Conservation (phyloP, 2,888 invertebrate genomes). For the Melipona beecheii region DNA sequence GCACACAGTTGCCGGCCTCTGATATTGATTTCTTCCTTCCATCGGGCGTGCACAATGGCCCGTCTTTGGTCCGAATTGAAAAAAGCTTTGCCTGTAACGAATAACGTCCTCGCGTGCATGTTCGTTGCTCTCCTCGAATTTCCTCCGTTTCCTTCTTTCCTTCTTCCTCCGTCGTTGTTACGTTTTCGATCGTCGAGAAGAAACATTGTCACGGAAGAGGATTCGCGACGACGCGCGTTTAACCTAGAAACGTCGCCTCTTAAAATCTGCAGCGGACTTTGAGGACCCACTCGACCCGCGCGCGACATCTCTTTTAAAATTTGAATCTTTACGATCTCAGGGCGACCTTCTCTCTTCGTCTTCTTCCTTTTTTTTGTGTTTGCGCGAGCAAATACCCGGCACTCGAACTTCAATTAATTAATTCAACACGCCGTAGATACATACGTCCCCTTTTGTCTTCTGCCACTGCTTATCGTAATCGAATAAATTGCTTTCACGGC, state of each 20-base stretch:
- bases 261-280: constrained; percentile 24
- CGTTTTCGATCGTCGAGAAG: not conserved
- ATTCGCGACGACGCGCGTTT: constrained; percentile 5
- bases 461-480: constrained; percentile 1
- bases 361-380: constrained; percentile 20
- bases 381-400: not conserved
- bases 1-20: constrained; percentile 24
- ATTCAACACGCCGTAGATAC: not conserved
- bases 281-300: constrained; percentile 8
- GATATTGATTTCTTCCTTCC: constrained; percentile 61
- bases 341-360: not conserved
- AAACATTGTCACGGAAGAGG: not conserved
- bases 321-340: constrained; percentile 38
- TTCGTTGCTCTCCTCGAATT: not conserved
- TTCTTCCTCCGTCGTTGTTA: not conserved
- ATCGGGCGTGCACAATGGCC: constrained; percentile 20
- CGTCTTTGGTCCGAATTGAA: constrained; percentile 24
- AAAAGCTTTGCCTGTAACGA: not conserved
- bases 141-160: not conserved
- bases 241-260: constrained; percentile 3
- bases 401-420: not conserved
- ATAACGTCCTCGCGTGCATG: not conserved
- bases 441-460: not conserved
- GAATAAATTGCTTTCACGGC: constrained; percentile 3
- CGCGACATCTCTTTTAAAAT: constrained; percentile 28